Base-by-base conservation (phyloP, 2,113 vertebrate species). In the Channa maculata region DNA sequence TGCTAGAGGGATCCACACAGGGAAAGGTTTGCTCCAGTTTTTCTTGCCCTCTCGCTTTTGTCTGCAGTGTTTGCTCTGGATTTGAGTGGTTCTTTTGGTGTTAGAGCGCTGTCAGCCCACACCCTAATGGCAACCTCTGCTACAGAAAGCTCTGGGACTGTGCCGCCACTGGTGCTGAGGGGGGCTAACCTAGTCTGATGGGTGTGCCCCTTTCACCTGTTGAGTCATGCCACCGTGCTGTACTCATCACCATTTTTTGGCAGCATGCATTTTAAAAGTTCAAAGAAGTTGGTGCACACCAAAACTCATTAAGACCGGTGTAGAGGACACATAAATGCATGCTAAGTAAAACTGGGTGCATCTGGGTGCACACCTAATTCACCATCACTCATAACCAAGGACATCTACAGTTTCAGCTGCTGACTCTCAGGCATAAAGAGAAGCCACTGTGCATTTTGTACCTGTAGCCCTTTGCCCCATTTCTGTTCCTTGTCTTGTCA, bases 11-110 rank as follows among this genome's bases (percentile, higher is more conserved):
- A 89, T 88, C 45, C 69, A 75, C 82, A 65, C 34, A 60, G 61
- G 71, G 79, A 84, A 24, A 77, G 68, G 61, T 82, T 71, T 86
- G 88, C 89, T 85, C 71, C 75, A 86, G 52, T 74, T 87, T 87
- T 85, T 85, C 71, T 73, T 14, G 48, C 66, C 54, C 55, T 79
- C 77, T 66, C 13, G 14, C 80, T 84, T 91, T 88, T 88, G 88
- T 92, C 77, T 84, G 65, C 79, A 13, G 70, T 89, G 81, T 91
- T 91, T 91, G 85, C 73, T 77, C 67, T 86, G 79, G 86, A 85
- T 86, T 87, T 80, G 73, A 88, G 81, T 65, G 80, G 81, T 77
- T 92, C 80, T 65, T 39, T 46, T 68, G 54, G 75, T 77, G 73
- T 55, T 69, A 67, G 77, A 76, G 80, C 51, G 38, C 73, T 65